Evolutionary conservation across 2,113 vertebrate species (phyloP), one percentile per base, ranked within the genome.

Genomic region (Vulpes lagopus): DNA sequence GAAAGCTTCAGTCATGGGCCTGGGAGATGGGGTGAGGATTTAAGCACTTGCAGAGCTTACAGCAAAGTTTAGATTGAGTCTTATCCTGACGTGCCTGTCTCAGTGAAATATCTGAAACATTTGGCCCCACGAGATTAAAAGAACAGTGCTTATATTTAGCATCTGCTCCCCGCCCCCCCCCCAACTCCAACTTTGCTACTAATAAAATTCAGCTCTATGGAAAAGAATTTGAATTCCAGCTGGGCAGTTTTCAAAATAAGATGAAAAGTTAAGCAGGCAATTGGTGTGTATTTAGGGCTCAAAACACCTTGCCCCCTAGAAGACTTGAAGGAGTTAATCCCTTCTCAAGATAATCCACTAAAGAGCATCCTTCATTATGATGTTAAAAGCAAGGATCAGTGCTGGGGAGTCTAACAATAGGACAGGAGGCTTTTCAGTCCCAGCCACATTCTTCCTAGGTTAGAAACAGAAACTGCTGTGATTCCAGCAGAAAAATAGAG

Each of bases 331-430:
- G 99, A 99, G 98, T 99, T 99, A 99, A 99, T 99, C 99, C 99
- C 98, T 99, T 99, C 99, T 99, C 99, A 98, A 99, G 99, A 99
- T 99, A 99, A 99, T 99, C 99, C 99, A 99, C 99, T 99, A 99
- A 99, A 99, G 99, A 99, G 98, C 99, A 99, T 99, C 99, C 99
- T 99, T 99, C 99, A 99, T 99, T 99, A 99, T 99, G 99, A 99
- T 99, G 99, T 99, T 99, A 99, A 99, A 99, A 99, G 99, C 99
- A 98, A 98, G 99, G 99, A 99, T 99, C 99, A 99, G 98, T 98
- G 99, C 98, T 96, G 94, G 97, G 98, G 99, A 98, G 98, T 96
- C 97, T 98, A 98, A 99, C 99, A 99, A 99, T 99, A 98, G 99
- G 98, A 97, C 98, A 97, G 98, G 98, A 98, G 98, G 98, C 98